Evolutionary conservation across 2,797 vertebrate species (phyloP).

Genomic region (Bucorvus abyssinicus): DNA sequence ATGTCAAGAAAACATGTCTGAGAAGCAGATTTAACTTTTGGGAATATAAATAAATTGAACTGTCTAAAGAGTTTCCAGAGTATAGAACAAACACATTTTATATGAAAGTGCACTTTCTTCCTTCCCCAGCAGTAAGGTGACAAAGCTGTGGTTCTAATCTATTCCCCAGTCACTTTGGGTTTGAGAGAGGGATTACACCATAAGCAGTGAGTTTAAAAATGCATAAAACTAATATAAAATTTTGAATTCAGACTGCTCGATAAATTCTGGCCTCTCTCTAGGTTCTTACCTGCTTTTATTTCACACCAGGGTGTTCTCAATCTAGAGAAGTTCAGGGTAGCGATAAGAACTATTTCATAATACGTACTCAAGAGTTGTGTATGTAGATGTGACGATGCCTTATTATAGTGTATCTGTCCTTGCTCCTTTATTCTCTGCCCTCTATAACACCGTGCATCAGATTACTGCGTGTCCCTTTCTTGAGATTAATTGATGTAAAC

Average conservation of each 20-base stretch:
- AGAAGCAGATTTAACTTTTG: conserved; percentile 6
- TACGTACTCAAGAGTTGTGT: not conserved
- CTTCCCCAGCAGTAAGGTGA: not conserved
- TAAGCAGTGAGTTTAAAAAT: not conserved
- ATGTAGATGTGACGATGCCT: not conserved
- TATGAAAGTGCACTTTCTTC: not conserved
- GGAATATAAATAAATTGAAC: conserved; percentile 32
- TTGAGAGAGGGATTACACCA: conserved; percentile 39
- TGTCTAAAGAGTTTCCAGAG: not conserved
- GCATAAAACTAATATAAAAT: not conserved
- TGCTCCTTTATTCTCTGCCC: not conserved
- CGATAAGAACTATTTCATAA: not conserved
- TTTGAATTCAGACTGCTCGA: not conserved
- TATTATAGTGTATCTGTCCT: not conserved
- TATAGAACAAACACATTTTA: not conserved
- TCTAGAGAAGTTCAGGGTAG: not conserved
- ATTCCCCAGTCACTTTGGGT: conserved; percentile 23
- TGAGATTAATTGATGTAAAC: not conserved
- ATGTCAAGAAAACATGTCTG: not conserved
- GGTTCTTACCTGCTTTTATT: not conserved
- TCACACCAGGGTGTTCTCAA: not conserved
- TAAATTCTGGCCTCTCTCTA: not conserved
- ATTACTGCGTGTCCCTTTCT: not conserved
- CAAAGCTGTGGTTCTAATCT: conserved; percentile 18
- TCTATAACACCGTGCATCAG: not conserved